Conservation (phyloP, 2,113 vertebrate genomes). For the Progne subis region DNA sequence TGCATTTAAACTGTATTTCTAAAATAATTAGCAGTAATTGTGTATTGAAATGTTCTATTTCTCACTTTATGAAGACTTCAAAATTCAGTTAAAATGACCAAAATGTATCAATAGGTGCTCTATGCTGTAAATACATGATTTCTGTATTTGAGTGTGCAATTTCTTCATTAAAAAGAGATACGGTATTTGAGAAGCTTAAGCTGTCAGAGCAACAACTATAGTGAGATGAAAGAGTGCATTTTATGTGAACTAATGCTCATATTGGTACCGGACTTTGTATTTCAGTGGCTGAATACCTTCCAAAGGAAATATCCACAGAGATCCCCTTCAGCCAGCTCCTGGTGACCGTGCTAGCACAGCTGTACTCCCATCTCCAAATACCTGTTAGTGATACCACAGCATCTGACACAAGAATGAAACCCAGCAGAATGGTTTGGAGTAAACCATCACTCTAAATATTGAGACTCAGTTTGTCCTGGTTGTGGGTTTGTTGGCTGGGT, state of each 20-base stretch:
- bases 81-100: conserved; percentile 1
- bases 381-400: neutral
- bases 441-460: neutral
- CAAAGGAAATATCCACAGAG: neutral
- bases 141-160: neutral
- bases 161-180: conserved; percentile 51
- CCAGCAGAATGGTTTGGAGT: neutral
- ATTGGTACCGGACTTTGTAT: conserved; percentile 28
- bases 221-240: neutral
- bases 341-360: neutral
- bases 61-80: conserved; percentile 25
- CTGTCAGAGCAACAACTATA: neutral
- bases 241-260: neutral
- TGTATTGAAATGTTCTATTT: conserved; percentile 53
- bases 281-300: conserved; percentile 31
- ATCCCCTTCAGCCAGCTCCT: neutral
- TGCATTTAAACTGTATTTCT: conserved; percentile 76
- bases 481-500: neutral
- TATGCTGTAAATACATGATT: neutral
- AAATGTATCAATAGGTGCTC: conserved; percentile 29
- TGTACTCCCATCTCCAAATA: neutral
- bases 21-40: conserved; percentile 73
- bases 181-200: conserved; percentile 12
- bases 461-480: neutral
- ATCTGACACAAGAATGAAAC: neutral